Evolutionary conservation across 2,888 invertebrate species (phyloP), one percentile per base, ranked within the genome.

Genomic region (Amiota communis): DNA sequence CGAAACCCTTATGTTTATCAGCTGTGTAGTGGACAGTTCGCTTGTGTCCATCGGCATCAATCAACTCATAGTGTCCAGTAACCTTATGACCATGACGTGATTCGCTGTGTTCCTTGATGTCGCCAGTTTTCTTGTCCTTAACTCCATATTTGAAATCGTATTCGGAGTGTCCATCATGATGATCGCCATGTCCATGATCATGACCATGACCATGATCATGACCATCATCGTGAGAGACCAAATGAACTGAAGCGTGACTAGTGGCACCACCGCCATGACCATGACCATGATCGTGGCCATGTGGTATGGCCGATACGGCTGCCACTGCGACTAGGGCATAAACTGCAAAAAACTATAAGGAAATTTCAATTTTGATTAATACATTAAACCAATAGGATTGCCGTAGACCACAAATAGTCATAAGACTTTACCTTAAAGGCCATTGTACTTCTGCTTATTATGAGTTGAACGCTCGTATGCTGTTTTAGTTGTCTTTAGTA

Each of bases 21-120:
- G 87, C 86, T 0, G 85, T 85, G 63, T 87, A 86, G 78, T 84
- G 81, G 75, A 86, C 86, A 64, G 85, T 87, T 48, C 86, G 80
- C 79, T 86, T 86, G 79, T 86, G 87, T 48, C 86, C 86, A 77
- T 86, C 87, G 75, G 86, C 84, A 71, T 86, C 87, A 74, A 86
- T 82, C 81, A 86, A 79, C 84, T 86, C 86, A 71, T 86, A 86
- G 68, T 86, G 85, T 72, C 86, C 86, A 78, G 83, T 78, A 73
- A 87, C 86, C 79, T 85, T 83, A 76, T 87, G 81, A 70, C 86
- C 87, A 57, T 86, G 80, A 46, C 87, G 81, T 13, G 79, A 67
- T 72, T 86, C 86, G 65, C 80, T 84, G 53, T 82, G 83, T 36
- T 78, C 77, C 78, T 86, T 84, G n/a, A 83, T 73, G 71, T 86